These are phyloP conservation scores for Heterotilapia buettikoferi DNA, from an alignment of 2,113 vertebrate genomes.

Conservation along the genomic window DNA sequence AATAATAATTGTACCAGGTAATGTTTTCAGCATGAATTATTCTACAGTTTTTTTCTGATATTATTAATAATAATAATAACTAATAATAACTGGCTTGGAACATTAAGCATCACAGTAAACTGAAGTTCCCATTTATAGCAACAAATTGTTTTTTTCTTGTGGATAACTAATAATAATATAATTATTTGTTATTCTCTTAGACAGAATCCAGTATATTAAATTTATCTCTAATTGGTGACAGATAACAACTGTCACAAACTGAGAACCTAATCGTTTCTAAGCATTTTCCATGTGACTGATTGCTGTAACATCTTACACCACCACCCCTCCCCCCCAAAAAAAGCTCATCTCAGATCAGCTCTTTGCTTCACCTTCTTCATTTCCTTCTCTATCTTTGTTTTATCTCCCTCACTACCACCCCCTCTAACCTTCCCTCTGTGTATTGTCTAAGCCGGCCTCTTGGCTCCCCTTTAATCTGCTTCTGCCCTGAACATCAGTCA, in stretches of 20 bases:
- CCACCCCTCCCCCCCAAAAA: fast-evolving
- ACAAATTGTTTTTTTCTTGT: background rate
- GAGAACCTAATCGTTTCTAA: background rate
- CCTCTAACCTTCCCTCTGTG: background rate
- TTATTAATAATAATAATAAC: background rate
- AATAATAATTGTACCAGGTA: background rate
- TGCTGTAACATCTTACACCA: background rate
- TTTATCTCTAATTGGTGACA: background rate
- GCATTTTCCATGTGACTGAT: background rate
- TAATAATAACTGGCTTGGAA: background rate
- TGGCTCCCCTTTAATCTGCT: conserved; percentile 56
- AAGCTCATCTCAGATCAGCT: no score
- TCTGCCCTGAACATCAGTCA: conserved; percentile 46
- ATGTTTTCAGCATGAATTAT: background rate
- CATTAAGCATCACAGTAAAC: background rate
- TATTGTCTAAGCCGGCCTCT: conserved; percentile 24
- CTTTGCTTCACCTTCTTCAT: background rate
- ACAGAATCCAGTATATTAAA: background rate
- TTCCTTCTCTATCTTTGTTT: background rate
- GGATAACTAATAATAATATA: background rate
- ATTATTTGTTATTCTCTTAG: background rate
- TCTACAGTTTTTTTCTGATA: background rate
- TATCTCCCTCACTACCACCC: background rate
- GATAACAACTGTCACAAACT: background rate
- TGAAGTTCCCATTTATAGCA: background rate